Evolutionary conservation across 2,113 vertebrate species (phyloP).

Genomic region (Gallinago media): DNA sequence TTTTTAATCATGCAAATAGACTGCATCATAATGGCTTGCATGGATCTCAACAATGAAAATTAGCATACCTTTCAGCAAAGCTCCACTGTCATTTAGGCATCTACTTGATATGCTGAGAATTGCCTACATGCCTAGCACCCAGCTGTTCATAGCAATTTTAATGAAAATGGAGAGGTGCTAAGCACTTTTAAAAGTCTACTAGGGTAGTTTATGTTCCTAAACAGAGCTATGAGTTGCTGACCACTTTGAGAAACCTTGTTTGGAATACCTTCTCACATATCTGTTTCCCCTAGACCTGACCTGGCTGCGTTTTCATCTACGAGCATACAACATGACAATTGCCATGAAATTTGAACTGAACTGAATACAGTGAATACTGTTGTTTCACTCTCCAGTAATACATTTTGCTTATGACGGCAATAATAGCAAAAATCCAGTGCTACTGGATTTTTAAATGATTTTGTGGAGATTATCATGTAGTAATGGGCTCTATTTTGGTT

Average conservation of each 20-base stretch:
- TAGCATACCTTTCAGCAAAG: background rate
- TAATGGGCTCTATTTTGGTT: background rate
- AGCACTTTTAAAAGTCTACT: background rate
- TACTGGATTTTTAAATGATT: background rate
- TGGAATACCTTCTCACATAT: background rate
- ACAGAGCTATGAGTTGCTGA: background rate
- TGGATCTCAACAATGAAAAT: background rate
- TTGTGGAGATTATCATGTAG: background rate
- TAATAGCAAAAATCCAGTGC: background rate
- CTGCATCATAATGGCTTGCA: background rate
- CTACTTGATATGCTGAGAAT: background rate
- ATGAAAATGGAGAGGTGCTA: background rate
- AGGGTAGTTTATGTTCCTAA: background rate
- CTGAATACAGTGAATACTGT: too few species aligned
- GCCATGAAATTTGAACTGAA: background rate
- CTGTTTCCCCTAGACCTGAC: background rate
- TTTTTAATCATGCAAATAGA: background rate
- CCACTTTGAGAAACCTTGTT: background rate
- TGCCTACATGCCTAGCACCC: background rate
- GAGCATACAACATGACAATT: background rate
- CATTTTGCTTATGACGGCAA: background rate
- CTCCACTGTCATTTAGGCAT: background rate
- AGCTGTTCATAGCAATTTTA: background rate
- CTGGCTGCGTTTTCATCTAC: background rate
- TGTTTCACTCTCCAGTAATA: background rate